Evolutionary conservation across 2,888 invertebrate species (phyloP), one percentile per base, ranked within the genome.

Genomic region (Cephus sareptanus): DNA sequence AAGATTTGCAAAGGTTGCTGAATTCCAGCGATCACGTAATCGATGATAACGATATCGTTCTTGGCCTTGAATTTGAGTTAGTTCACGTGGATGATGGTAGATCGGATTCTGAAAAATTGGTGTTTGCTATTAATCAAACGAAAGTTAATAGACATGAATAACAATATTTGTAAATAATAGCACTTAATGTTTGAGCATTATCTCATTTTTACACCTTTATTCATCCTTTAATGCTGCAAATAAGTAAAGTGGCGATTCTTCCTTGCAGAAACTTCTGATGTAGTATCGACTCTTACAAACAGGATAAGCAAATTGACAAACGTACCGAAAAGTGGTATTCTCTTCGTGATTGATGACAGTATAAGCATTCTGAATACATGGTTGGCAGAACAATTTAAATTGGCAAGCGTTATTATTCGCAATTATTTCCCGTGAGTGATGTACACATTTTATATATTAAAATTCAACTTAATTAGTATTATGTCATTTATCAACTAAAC

Each of bases 331-430:
- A 76, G 76, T n/a, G 80, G 70, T 40, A 37, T 79, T 13, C 76
- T 80, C 9, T 79, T 79, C 69, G 80, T 80, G n/a, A 40, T 80
- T 34, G 80, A 79, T 73, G 79, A 80, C 31, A 77, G 80, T 74
- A 33, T 56, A 3, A 79, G 77, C 68, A 40, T 80, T 35, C 68
- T 76, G 31, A 79, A 80, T 31, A 34, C 40, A 30, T 77, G 79
- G 79, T 75, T 80, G 1, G 77, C 77, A n/a, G 78, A 77, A 12
- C 76, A 80, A 68, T 69, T 79, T 31, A 80, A 80, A 69, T 69
- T 77, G 11, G 75, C 75, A 31, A 40, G 76, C 56, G 68, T 69
- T 37, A 40, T 80, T n/a, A 37, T 80, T 35, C 40, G 77, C 33
- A 78, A 76, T 73, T 34, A 75, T 1, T 80, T 77, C 3, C 79